Evolutionary conservation across 2,797 vertebrate genomes (phyloP), one percentile per base, ranked within the genome.

Genomic region (Jordanella pulchra): DNA sequence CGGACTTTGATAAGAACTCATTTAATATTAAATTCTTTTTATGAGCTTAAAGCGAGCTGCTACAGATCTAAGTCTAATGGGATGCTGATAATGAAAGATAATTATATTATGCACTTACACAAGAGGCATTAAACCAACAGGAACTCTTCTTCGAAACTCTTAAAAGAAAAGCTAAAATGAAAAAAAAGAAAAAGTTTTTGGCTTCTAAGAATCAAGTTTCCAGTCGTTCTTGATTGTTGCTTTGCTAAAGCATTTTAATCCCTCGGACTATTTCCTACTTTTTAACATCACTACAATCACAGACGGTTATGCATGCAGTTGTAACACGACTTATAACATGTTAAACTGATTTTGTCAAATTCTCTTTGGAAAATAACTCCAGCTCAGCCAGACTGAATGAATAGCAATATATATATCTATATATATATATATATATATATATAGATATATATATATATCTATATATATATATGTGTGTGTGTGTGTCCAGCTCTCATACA

Each of bases 1-100:
- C 11, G 15, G n/a, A 72, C 47, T 77, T 73, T 3, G 73, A 6
- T 53, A 7, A 65, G 10, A 73, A 44, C 2, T 12, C 4, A 55
- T 53, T 79, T 28, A 65, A 68, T 48, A 63, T 53, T 28, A 32
- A 51, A 10, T 67, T 23, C 69, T 44, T 21, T 23, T 13, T 5
- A 27, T 44, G 21, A 77, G 35, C 70, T 55, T 71, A 48, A 11
- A 47, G 7, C 23, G 6, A 23, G 66, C 25, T 66, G 15, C 39
- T 4, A 53, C 17, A 50, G 1, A 64, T 39, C 15, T 32, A 27
- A 44, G 35, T n/a, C n/a, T 55, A 25, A 28, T 18, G 50, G 18
- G 63, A 18, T 4, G 18, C 17, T 54, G 32, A 64, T 39, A 68
- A 0, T 3, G 23, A 23, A 5, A 17, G 30, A 67, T 25, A 6